Conservation (phyloP, 2,113 vertebrate species). For the Rafetus swinhoei region DNA sequence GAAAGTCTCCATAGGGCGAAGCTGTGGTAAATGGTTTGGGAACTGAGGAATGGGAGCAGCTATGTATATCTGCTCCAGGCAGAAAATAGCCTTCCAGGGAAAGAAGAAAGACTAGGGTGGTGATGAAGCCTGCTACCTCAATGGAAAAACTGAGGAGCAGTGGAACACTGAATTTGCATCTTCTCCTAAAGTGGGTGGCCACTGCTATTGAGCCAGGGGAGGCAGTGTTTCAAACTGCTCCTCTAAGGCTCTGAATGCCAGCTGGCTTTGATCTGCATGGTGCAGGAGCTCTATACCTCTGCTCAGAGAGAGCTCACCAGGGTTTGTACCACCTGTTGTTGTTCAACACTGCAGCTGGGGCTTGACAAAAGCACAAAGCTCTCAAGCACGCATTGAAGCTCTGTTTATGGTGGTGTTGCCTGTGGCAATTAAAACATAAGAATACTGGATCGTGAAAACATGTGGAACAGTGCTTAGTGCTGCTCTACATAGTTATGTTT, state of each 20-base stretch:
- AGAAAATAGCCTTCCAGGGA: not conserved
- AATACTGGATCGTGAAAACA: conserved; percentile 47
- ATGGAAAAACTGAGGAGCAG: not conserved
- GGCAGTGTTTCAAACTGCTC: not conserved
- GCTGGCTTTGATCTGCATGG: not conserved
- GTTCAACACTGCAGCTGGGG: not conserved
- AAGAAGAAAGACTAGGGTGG: not conserved
- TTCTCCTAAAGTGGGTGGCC: not conserved
- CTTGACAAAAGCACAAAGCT: not conserved
- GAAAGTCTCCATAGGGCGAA: not conserved
- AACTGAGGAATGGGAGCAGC: not conserved
- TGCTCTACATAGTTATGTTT: conserved; percentile 60
- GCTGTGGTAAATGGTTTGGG: not conserved
- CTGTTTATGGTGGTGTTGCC: not conserved
- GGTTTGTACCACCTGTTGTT: not conserved
- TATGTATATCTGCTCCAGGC: not conserved
- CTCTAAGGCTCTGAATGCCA: not conserved
- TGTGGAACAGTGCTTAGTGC: conserved; percentile 56
- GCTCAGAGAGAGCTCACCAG: not conserved
- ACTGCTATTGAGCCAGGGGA: not conserved
- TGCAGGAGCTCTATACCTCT: not conserved
- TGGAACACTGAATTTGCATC: not conserved
- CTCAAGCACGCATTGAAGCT: not conserved
- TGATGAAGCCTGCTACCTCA: not conserved
- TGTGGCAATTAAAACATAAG: conserved; percentile 64